A percentile compares a stretch with the other conserved stretches of the same genome.
phyloP scores from a whole-genome alignment of 2,888 invertebrate species.

The Bombyx huttoni region DNA sequence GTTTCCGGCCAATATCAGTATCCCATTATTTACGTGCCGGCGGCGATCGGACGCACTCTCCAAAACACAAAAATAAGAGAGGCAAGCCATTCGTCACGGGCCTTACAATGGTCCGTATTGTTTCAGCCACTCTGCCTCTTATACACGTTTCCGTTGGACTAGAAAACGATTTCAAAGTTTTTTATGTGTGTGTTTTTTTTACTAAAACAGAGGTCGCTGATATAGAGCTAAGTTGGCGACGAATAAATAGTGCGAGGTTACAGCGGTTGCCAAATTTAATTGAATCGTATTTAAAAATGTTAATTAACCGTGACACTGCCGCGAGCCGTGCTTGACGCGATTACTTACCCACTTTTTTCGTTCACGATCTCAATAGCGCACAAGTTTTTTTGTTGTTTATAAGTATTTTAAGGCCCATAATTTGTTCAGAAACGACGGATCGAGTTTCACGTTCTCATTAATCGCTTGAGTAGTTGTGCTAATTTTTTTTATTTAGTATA shows the following conservation, averaged over 20 bases:
- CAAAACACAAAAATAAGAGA: slow-evolving; percentile 61
- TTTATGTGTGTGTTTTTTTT: too few species aligned
- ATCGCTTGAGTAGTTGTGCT: slow-evolving; percentile 63
- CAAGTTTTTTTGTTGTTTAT: slow-evolving; percentile 41
- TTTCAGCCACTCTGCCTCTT: slow-evolving; percentile 46
- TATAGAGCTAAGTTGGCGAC: slow-evolving; percentile 15
- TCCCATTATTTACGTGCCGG: slow-evolving; percentile 50
- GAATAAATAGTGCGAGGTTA: slow-evolving; percentile 25
- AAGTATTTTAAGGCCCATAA: slow-evolving; percentile 54
- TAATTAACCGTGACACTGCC: slow-evolving; percentile 52
- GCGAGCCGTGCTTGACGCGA: slow-evolving; percentile 37
- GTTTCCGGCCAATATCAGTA: slow-evolving; percentile 58
- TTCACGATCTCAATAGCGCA: slow-evolving; percentile 45
- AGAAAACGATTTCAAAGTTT: slow-evolving; percentile 36
- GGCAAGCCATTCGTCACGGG: slow-evolving; percentile 54
- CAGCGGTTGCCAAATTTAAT: slow-evolving; percentile 43
- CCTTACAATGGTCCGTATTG: slow-evolving; percentile 53
- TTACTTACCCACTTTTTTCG: slow-evolving; percentile 42
- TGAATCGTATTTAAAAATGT: slow-evolving; percentile 54
- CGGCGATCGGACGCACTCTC: slow-evolving; percentile 48
- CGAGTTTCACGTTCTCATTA: slow-evolving; percentile 66
- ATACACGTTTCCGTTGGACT: slow-evolving; percentile 38
- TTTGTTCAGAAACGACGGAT: slow-evolving; percentile 47
- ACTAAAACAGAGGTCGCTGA: slow-evolving; percentile 29
- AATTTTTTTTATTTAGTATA: slow-evolving; percentile 47